Evolutionary conservation across 2,888 invertebrate genomes (phyloP), one percentile per base, ranked within the genome.

Genomic region (Xestia rhomboidea): DNA sequence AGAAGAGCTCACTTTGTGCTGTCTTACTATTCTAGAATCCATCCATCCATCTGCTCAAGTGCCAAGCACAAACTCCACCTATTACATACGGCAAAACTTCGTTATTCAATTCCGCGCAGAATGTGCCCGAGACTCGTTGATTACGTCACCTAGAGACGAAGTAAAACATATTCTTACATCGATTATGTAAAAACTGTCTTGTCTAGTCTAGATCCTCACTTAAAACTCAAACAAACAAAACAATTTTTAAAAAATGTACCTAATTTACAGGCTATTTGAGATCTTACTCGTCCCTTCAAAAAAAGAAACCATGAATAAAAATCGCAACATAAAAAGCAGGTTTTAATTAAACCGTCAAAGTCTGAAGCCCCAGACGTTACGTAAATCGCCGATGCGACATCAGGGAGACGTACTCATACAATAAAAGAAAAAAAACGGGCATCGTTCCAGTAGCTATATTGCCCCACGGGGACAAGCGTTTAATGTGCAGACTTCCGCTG

Each of bases 361-460:
- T 75, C 57, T 68, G 30, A 49, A 69, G 27, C 70, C 49, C 64
- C 70, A 82, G 82, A 82, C 86, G 64, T 82, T 84, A 85, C 85
- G 85, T 84, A 86, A 87, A 81, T 71, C 74, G 63, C 30, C 68
- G 69, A 75, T 60, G 70, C 69, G 74, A 78, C 80, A 69, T 87
- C 63, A 69, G 66, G 82, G 75, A 82, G 68, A 73, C 70, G 60
- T 62, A 54, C 51, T 41, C 57, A 13, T 70, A 74, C 62, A 66
- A 73, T 76, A 63, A 73, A 78, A 77, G 34, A 79, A 73, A 67
- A 64, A 73, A 75, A 63, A 21, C 79, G 85, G 86, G 86, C 86
- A 87, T 62, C 78, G 68, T 86, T 86, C 85, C 86, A 87, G 82
- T 71, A 66, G 60, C 67, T 73, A 67, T 80, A 81, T 79, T 82